A percentile compares a stretch with the other conserved stretches of the same genome.
Conservation (phyloP, 2,888 invertebrate genomes). For the Herminia tarsipennalis region DNA sequence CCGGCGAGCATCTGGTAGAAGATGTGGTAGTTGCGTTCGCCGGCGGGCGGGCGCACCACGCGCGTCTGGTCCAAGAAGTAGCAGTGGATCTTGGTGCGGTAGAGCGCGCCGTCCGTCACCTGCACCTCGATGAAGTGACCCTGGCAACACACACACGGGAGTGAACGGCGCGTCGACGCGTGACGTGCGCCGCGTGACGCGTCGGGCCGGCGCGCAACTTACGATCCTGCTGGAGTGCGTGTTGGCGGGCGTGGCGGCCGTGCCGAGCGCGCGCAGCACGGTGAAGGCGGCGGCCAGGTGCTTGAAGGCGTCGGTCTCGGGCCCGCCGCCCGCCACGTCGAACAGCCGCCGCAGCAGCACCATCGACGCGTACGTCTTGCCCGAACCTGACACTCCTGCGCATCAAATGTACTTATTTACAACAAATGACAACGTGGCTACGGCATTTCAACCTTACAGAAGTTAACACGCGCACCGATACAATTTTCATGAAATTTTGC, state of each 20-base stretch:
- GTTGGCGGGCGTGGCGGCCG: conserved; percentile 95
- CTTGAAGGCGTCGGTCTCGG: conserved; percentile 98
- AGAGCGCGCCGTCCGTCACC: conserved; percentile 97
- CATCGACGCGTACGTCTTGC: conserved; percentile 97
- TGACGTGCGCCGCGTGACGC: too few species aligned
- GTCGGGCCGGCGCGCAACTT: too few species aligned
- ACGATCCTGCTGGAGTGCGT: conserved; percentile 97
- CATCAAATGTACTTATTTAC: too few species aligned
- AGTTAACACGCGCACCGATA: too few species aligned
- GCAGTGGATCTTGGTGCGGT: conserved; percentile 98
- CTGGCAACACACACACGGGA: conserved; percentile 78
- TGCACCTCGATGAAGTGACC: conserved; percentile 98
- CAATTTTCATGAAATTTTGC: too few species aligned
- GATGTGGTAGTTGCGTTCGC: conserved; percentile 98
- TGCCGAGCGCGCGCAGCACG: conserved; percentile 95
- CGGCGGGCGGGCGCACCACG: conserved; percentile 93
- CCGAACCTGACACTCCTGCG: conserved; percentile 94
- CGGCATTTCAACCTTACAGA: too few species aligned
- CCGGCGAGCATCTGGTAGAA: conserved; percentile 98
- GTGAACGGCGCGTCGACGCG: too few species aligned
- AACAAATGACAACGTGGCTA: background rate
- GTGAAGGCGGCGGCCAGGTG: conserved; percentile 98
- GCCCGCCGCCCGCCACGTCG: conserved; percentile 97
- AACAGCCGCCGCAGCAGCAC: conserved; percentile 95
- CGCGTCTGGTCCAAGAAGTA: conserved; percentile 97